Base-by-base conservation (phyloP, 2,797 vertebrate genomes). In the Pampus argenteus region DNA sequence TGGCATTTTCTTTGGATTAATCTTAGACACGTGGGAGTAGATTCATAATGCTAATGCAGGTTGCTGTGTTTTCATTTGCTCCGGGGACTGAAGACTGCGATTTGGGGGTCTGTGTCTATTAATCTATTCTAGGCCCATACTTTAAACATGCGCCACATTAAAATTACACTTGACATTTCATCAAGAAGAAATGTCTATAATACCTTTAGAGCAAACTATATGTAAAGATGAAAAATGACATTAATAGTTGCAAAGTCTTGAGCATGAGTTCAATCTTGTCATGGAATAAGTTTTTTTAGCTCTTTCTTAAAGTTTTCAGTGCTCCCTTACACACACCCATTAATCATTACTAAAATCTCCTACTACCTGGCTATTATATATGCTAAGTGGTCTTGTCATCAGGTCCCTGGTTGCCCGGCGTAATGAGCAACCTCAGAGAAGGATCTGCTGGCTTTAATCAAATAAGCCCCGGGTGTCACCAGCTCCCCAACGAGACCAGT, bases 131-230 rank as follows among this genome's bases (percentile, higher is more conserved):
- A 76, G 61, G 74, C 64, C 47, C 66, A 82, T 89, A 85, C 89
- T 87, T 92, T 84, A 83, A 80, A 88, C 76, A 85, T 44, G 74
- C 58, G 60, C 78, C 52, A 71, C 55, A 87, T 90, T 86, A 83
- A 90, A 88, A 88, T 89, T 83, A 79, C 63, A 85, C 76, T 87
- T 88, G 88, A 86, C 85, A 85, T 88, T 85, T 90, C 77, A 90
- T 89, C 85, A 90, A 84, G 76, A 86, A 81, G 77, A 68, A 50
- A n/a, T n/a, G 74, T 71, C 78, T 69, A 50, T 67, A 77, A 76
- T 64, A 85, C 81, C 86, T 91, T 77, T 17, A 77, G 83, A 84
- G 77, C 11, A 57, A 76, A 78, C 61, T 79, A 56, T 63, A 76
- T 57, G 55, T 82, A 73, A 82, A 82, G 56, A 83, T 71, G 79